Conservation (phyloP, 2,888 invertebrate species). For the Polyommatus iphigenia region DNA sequence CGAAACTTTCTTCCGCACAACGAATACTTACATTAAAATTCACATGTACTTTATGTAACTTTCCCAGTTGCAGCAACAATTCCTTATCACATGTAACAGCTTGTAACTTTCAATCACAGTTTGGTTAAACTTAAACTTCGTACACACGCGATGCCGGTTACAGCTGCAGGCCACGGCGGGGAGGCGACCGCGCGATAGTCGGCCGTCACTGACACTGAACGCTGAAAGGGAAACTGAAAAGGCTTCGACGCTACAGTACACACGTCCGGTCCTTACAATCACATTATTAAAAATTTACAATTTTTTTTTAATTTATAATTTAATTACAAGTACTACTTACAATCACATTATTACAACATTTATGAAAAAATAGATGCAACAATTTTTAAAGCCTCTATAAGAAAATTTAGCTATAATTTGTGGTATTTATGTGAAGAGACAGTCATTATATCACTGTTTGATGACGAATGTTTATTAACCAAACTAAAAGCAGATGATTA, state of each 20-base stretch:
- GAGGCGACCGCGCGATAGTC: neutral
- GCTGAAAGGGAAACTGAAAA: neutral
- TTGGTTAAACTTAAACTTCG: neutral
- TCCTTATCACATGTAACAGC: neutral
- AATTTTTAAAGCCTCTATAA: too few relatives aligned
- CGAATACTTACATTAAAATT: constrained; percentile 20
- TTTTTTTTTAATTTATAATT: too few relatives aligned
- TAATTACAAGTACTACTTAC: too few relatives aligned
- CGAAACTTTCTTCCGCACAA: neutral
- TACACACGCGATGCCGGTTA: neutral
- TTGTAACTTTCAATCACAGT: constrained; percentile 20
- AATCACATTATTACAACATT: too few relatives aligned
- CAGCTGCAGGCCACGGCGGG: too few relatives aligned
- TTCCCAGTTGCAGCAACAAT: neutral
- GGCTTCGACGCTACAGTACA: neutral
- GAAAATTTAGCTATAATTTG: too few relatives aligned
- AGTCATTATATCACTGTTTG: too few relatives aligned
- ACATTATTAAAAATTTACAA: neutral
- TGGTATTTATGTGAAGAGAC: too few relatives aligned
- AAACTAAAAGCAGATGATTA: too few relatives aligned
- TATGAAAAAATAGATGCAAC: too few relatives aligned
- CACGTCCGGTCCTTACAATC: neutral
- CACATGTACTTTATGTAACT: neutral
- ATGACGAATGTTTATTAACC: too few relatives aligned
- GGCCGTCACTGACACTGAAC: constrained; percentile 12